Evolutionary conservation across 2,113 vertebrate genomes (phyloP).

Genomic region (Irena cyanogastra): DNA sequence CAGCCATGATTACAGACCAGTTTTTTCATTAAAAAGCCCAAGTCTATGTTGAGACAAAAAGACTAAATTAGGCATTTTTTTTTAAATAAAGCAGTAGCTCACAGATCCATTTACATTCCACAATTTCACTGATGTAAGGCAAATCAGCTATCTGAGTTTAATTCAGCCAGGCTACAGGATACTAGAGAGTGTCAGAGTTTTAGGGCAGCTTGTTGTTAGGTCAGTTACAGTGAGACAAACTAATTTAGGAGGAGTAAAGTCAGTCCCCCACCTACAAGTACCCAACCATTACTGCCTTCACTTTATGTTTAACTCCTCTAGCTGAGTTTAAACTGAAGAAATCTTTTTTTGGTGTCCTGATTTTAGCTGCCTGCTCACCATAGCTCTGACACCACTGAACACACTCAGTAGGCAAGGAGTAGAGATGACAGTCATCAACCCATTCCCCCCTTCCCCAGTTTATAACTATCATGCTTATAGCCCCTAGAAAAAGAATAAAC

Average conservation of each 20-base stretch:
- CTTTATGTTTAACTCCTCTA: background rate
- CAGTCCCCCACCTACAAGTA: background rate
- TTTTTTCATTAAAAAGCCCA: background rate
- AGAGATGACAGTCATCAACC: background rate
- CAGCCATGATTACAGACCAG: background rate
- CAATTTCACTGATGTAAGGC: background rate
- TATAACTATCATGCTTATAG: background rate
- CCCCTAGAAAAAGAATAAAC: background rate
- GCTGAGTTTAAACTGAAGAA: background rate
- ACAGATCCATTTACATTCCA: background rate
- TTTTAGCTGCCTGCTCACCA: background rate
- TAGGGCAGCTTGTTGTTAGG: background rate
- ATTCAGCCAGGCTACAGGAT: background rate
- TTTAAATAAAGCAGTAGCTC: background rate
- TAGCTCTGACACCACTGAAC: background rate
- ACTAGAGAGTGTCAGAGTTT: background rate
- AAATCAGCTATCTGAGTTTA: background rate
- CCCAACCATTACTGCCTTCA: background rate
- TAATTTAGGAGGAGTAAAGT: background rate
- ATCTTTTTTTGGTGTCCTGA: background rate
- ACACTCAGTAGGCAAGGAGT: background rate
- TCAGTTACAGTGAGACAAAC: background rate
- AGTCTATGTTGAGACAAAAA: background rate
- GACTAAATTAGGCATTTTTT: background rate
- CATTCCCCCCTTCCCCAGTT: background rate